Evolutionary conservation across 2,113 vertebrate species (phyloP).

Genomic region (Procavia capensis): DNA sequence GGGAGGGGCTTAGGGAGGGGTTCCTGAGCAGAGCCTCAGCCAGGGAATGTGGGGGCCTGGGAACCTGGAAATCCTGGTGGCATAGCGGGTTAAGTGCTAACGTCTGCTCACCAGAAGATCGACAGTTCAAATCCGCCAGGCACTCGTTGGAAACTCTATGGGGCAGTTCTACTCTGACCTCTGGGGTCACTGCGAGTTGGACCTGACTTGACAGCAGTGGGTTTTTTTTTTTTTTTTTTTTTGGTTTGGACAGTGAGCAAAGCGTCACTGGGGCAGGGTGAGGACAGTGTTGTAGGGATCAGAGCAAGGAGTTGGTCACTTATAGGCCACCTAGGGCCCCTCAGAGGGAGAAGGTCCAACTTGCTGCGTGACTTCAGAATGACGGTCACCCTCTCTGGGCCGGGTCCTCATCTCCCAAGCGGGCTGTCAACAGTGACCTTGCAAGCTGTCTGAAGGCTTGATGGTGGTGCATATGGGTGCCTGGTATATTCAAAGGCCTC

Average conservation of each 20-base stretch:
- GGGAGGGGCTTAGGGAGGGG: background rate
- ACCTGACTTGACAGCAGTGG: no score
- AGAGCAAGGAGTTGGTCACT: background rate
- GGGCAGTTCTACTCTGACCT: no score
- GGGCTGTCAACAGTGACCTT: fast-evolving
- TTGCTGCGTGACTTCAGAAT: background rate
- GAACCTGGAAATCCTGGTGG: background rate
- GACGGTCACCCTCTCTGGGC: background rate
- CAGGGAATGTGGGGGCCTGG: no score
- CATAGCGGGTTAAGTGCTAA: no score
- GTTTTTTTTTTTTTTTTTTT: no score
- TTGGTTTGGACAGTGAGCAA: background rate
- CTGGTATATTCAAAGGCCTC: background rate
- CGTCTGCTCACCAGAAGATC: no score
- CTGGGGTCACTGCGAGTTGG: no score
- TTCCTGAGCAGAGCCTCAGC: background rate
- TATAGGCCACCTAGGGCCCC: background rate
- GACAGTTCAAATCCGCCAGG: no score
- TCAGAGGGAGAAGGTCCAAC: background rate
- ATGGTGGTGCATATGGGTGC: fast-evolving
- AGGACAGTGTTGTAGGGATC: background rate
- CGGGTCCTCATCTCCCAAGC: background rate
- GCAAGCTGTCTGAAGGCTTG: background rate
- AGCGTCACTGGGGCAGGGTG: fast-evolving
- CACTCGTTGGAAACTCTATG: no score